phyloP scores from a whole-genome alignment of 2,888 invertebrate genomes.

The Agonopterix heracliana region DNA sequence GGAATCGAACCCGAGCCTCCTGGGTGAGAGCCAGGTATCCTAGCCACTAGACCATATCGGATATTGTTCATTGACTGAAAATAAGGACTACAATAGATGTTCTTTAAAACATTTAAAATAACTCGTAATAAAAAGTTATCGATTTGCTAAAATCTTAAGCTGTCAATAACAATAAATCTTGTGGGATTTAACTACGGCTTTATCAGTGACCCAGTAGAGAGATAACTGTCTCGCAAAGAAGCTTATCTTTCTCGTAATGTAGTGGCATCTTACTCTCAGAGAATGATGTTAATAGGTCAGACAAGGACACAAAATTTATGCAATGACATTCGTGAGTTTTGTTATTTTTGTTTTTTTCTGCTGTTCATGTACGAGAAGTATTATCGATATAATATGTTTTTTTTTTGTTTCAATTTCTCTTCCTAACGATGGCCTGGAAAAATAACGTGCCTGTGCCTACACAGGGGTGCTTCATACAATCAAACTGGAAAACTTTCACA shows the following conservation, averaged over 20 bases:
- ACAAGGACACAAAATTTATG: neutral
- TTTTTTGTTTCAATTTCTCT: too few relatives aligned
- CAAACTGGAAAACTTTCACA: too few relatives aligned
- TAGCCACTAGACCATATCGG: constrained; percentile 80
- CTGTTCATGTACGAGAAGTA: too few relatives aligned
- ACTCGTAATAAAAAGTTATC: too few relatives aligned
- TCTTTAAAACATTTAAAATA: too few relatives aligned
- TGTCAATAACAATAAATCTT: constrained; percentile 14
- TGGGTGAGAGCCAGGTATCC: constrained; percentile 79
- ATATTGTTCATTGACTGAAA: constrained; percentile 20
- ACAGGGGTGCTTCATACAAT: too few relatives aligned
- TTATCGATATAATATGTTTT: too few relatives aligned
- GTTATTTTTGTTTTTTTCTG: too few relatives aligned
- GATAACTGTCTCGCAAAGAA: constrained; percentile 19
- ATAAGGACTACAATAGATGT: neutral
- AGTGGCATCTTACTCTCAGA: constrained; percentile 7
- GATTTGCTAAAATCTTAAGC: neutral
- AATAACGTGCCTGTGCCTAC: too few relatives aligned
- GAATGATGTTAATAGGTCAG: neutral
- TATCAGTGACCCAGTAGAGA: constrained; percentile 33
- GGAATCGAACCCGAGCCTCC: constrained; percentile 77
- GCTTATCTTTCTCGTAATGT: constrained; percentile 7
- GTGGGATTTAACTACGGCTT: constrained; percentile 17
- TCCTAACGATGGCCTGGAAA: too few relatives aligned
- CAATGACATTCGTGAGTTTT: too few relatives aligned